Evolutionary conservation across 2,797 vertebrate species (phyloP).

Genomic region (Gymnocypris eckloni): DNA sequence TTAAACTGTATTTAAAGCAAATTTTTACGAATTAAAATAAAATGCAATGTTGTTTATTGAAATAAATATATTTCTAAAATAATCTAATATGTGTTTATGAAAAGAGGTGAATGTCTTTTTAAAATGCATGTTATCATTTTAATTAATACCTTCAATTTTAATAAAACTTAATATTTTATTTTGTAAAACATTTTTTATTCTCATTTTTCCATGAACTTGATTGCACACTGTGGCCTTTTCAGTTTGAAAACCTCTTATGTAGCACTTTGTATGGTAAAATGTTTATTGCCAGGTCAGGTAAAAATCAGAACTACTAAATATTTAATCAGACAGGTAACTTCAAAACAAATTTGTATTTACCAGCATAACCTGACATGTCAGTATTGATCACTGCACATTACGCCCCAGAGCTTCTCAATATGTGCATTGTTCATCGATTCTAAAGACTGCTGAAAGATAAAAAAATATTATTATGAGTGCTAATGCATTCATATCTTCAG

Average conservation of each 20-base stretch:
- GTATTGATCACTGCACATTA: slow-evolving; percentile 17
- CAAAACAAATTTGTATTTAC: slow-evolving; percentile 11
- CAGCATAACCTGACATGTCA: slow-evolving; percentile 15
- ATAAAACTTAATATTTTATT: neutral
- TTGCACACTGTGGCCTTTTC: too few species aligned
- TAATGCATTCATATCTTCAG: slow-evolving; percentile 24
- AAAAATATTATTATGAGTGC: slow-evolving; percentile 6
- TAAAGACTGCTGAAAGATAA: slow-evolving; percentile 34
- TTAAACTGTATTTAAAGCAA: neutral
- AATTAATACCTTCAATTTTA: neutral
- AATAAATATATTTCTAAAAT: neutral
- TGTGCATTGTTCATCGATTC: slow-evolving; percentile 20
- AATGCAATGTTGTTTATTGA: neutral
- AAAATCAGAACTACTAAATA: slow-evolving; percentile 16
- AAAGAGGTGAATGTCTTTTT: neutral
- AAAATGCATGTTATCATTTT: neutral
- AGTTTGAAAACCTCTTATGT: neutral
- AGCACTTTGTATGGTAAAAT: too few species aligned
- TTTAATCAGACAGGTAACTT: slow-evolving; percentile 7
- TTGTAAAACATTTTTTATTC: neutral
- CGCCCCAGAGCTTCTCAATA: neutral
- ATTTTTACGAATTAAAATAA: neutral
- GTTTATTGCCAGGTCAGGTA: neutral
- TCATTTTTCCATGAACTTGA: too few species aligned
- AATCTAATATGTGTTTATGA: neutral